Conservation (phyloP, 2,888 invertebrate species). For the Ochropacha duplaris region DNA sequence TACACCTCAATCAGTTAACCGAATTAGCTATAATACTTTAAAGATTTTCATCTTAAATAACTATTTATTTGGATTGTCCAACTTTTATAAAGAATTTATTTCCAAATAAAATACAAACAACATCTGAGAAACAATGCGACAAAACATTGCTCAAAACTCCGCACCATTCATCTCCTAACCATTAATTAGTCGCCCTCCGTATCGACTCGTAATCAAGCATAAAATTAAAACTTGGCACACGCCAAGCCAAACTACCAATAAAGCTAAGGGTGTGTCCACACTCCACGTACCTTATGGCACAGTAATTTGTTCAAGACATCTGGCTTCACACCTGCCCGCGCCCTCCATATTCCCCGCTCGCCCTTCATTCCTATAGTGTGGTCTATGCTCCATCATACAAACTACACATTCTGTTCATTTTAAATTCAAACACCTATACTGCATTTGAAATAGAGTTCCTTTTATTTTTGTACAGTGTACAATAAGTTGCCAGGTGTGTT, state of each 20-base stretch:
- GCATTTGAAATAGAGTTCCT: constrained; percentile 35
- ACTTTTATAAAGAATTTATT: no score
- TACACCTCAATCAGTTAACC: no score
- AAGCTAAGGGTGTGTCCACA: constrained; percentile 76
- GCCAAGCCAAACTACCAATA: constrained; percentile 71
- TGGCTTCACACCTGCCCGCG: constrained; percentile 79
- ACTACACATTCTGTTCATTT: constrained; percentile 18
- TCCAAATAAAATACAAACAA: no score
- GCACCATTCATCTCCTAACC: constrained; percentile 65
- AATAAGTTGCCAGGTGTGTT: constrained; percentile 44
- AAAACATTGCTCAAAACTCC: constrained; percentile 42
- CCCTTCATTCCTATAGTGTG: constrained; percentile 59
- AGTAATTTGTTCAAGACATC: constrained; percentile 82
- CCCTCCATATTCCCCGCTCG: constrained; percentile 44
- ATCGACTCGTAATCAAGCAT: constrained; percentile 76
- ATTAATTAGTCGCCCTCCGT: constrained; percentile 74
- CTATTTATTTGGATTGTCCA: no score
- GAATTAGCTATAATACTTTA: no score
- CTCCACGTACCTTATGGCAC: constrained; percentile 75
- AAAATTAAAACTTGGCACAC: constrained; percentile 83
- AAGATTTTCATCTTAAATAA: no score
- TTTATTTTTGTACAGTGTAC: constrained; percentile 21
- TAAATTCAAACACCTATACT: constrained; percentile 23
- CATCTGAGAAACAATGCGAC: constrained; percentile 32
- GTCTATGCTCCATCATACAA: constrained; percentile 21